Evolutionary conservation across 92 coral and sea anemone species (phyloP), one percentile per base, ranked within the genome.

Genomic region (Porites divaricata): DNA sequence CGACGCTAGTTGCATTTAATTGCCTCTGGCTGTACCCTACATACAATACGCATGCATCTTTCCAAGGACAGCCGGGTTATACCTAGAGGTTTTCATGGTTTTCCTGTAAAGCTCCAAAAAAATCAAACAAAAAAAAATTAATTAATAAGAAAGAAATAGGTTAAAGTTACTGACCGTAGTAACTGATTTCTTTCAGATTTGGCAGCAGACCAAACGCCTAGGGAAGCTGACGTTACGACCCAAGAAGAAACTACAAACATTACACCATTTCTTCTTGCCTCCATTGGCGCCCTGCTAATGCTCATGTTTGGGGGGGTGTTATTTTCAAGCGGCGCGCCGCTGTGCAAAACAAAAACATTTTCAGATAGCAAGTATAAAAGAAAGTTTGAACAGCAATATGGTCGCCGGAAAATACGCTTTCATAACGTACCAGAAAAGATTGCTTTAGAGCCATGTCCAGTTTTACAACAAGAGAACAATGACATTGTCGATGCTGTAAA

Each of bases 381-480:
- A 58, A 77, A 64, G 76, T 84, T 84, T 67, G 80, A 74, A 74
- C 59, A 49, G 24, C 68, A 71, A 15, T 71, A 59, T 72, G 86
- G 86, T 5, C 79, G 74, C 8, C 90, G 89, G 70, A 82, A 69
- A 23, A 83, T 93, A 19, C 79, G 86, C 41, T 93, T 90, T 53
- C 90, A 91, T 35, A 89, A 93, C 68, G 90, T 88, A 8, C 93
- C 93, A 8, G 75, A 89, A 20, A 87, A 78, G 50, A 81, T 93
- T 75, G 86, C 89, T 10, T 91, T 92, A 26, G 85, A 84, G 12
- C 90, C 91, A 13, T 81, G 91, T 51, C 90, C 97, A 24, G 94
- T 96, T 79, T 88, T 96, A 48, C 99, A 96, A 74, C 99, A 96
- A 76, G 98, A 96, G 71, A 93, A 96, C 67, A 96, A 96, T 63